Conservation (phyloP, 2,888 invertebrate genomes). For the Tinea semifulvella region DNA sequence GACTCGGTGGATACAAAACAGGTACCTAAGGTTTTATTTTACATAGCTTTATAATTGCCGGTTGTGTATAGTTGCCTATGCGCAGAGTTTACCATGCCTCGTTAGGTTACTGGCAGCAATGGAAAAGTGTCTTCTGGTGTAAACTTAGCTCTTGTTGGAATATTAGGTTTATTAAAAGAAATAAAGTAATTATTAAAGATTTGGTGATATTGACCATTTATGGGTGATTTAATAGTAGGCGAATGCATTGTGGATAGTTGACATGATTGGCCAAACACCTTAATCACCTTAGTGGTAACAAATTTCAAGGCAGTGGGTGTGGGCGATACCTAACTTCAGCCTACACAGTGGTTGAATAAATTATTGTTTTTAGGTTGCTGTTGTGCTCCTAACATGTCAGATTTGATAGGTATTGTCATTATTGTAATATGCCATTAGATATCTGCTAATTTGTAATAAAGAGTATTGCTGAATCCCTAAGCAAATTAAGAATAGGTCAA, state of each 20-base stretch:
- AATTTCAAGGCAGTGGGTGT: constrained; percentile 49
- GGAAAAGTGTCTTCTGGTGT: no score
- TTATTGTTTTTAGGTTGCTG: constrained; percentile 41
- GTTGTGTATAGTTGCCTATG: constrained; percentile 44
- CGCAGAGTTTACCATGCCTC: constrained; percentile 30
- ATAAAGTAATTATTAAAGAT: not conserved
- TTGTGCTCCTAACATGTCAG: constrained; percentile 47
- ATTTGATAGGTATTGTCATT: no score
- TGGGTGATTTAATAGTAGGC: not conserved
- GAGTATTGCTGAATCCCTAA: no score
- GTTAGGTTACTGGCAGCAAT: no score
- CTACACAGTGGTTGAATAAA: constrained; percentile 58
- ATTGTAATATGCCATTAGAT: no score
- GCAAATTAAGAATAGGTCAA: no score
- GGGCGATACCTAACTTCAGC: constrained; percentile 48
- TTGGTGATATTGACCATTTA: constrained; percentile 1
- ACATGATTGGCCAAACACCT: not conserved
- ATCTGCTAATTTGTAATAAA: no score
- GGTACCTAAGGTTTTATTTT: constrained; percentile 54
- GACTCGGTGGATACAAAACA: constrained; percentile 72
- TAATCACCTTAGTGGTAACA: constrained; percentile 24
- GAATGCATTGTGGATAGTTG: constrained; percentile 1
- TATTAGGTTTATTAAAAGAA: not conserved
- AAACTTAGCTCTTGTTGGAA: no score
- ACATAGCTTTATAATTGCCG: constrained; percentile 37